Percentiles rank a stretch among this genome's conserved stretches.
Evolutionary conservation across 1,140 invertebrate genomes (phyloP).

Genomic region (Neodiprion fabricii): DNA sequence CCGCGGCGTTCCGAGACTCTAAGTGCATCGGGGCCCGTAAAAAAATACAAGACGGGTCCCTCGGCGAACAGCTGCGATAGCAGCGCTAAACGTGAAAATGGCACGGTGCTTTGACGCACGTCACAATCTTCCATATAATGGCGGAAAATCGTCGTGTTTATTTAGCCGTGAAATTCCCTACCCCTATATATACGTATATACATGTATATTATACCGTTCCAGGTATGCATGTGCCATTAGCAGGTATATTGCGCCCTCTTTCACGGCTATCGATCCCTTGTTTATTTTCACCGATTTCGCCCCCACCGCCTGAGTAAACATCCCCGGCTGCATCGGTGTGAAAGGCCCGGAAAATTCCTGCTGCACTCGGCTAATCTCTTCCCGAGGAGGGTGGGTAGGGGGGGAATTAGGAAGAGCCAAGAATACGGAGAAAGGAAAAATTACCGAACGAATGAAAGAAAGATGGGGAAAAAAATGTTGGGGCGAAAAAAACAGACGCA

Average conservation of each 20-base stretch:
- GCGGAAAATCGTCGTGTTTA: neutral
- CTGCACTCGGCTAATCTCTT: too few species aligned
- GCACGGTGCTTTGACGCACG: too few species aligned
- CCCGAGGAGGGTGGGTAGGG: too few species aligned
- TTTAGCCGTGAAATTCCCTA: constrained; percentile 1
- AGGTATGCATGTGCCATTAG: neutral
- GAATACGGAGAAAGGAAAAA: neutral
- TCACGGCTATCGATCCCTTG: neutral
- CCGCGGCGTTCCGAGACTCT: neutral
- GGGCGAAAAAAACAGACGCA: neutral
- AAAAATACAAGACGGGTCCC: neutral
- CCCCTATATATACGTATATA: neutral
- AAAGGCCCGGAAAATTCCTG: too few species aligned
- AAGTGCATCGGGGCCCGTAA: neutral
- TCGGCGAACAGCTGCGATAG: too few species aligned
- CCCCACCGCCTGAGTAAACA: neutral
- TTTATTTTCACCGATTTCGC: neutral
- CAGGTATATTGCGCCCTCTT: neutral
- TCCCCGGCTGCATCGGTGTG: neutral
- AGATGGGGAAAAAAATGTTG: constrained; percentile 12
- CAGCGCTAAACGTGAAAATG: too few species aligned
- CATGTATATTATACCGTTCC: neutral
- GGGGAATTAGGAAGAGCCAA: neutral
- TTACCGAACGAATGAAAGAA: too few species aligned
- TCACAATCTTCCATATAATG: too few species aligned